Conservation (phyloP, 2,888 invertebrate genomes). For the Antitype chi region DNA sequence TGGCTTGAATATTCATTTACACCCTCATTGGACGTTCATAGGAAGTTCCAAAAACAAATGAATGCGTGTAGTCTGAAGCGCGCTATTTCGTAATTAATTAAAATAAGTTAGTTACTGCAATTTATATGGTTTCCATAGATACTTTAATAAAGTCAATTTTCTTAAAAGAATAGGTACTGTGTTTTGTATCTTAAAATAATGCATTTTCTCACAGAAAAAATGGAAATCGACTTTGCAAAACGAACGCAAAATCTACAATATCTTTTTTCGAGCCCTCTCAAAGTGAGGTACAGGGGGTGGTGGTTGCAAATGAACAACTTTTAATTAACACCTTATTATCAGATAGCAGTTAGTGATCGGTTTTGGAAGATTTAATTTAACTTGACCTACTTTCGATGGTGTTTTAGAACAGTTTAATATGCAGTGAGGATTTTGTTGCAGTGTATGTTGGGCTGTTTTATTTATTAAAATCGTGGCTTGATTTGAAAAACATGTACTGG, state of each 20-base stretch:
- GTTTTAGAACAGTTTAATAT: constrained; percentile 16
- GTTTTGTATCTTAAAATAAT: too few species aligned
- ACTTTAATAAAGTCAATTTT: too few species aligned
- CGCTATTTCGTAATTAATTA: too few species aligned
- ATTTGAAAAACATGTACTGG: background rate
- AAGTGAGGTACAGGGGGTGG: constrained; percentile 7
- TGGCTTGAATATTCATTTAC: too few species aligned
- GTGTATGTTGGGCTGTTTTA: background rate
- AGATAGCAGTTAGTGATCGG: constrained; percentile 69
- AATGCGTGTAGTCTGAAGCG: too few species aligned
- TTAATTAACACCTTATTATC: constrained; percentile 79
- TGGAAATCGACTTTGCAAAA: background rate
- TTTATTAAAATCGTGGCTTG: background rate
- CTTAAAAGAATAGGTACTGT: too few species aligned
- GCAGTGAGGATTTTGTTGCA: constrained; percentile 12
- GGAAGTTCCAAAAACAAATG: too few species aligned
- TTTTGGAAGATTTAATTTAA: constrained; percentile 71
- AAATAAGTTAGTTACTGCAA: too few species aligned
- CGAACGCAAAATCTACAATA: background rate
- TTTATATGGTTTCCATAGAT: too few species aligned
- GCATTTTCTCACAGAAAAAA: background rate
- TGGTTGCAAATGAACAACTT: constrained; percentile 72
- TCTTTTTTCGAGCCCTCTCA: constrained; percentile 1
- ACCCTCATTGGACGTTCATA: too few species aligned
- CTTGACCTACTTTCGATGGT: constrained; percentile 53